Conservation (phyloP, 2,888 invertebrate genomes). For the Xiphydria camelus region DNA sequence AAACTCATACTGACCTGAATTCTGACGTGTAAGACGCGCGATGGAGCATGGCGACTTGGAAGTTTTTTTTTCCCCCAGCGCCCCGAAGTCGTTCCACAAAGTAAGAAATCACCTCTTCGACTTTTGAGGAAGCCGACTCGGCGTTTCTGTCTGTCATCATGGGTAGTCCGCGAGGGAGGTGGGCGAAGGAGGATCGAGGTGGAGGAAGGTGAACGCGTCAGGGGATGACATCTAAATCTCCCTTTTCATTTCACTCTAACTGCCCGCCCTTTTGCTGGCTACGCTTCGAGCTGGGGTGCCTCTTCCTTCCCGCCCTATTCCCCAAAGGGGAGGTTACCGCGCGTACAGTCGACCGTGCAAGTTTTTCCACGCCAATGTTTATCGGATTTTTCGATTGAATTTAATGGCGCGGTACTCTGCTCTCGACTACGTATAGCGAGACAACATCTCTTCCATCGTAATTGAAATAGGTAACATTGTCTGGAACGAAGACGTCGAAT, state of each 20-base stretch:
- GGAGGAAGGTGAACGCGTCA: constrained; percentile 42
- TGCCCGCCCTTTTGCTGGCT: constrained; percentile 53
- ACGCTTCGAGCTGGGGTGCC: constrained; percentile 35
- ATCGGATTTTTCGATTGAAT: constrained; percentile 12
- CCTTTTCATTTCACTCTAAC: constrained; percentile 48
- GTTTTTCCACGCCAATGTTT: constrained; percentile 23
- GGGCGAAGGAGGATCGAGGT: constrained; percentile 27
- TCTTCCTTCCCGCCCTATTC: constrained; percentile 25
- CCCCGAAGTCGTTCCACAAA: constrained; percentile 5
- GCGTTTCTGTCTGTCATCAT: constrained; percentile 40
- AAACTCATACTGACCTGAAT: too few species aligned
- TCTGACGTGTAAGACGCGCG: too few species aligned
- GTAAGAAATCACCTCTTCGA: constrained; percentile 31
- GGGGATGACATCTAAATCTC: constrained; percentile 57
- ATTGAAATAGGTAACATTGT: too few species aligned
- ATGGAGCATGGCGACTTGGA: too few species aligned
- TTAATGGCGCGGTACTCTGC: too few species aligned
- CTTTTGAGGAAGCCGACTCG: constrained; percentile 28
- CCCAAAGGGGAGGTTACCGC: constrained; percentile 33
- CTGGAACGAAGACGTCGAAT: too few species aligned
- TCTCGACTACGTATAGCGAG: too few species aligned
- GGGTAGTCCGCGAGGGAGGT: constrained; percentile 19
- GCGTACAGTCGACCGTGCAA: constrained; percentile 31
- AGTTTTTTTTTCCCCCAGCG: too few species aligned
- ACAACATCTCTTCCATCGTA: too few species aligned